phyloP scores from a whole-genome alignment of 1,140 invertebrate species.

The Platyscapa corneri region DNA sequence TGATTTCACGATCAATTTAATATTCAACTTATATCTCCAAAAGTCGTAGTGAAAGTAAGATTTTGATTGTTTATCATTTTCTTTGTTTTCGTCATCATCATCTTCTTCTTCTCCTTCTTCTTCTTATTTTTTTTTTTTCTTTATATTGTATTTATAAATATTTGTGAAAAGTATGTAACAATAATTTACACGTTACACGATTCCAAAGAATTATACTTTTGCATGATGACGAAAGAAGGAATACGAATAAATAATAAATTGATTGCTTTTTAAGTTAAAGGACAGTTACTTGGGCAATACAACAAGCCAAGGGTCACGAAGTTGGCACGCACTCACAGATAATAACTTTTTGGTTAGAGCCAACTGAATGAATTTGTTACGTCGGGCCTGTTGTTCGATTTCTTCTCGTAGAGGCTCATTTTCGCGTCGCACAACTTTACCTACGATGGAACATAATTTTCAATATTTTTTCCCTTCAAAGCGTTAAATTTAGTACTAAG shows the following conservation, averaged over 20 bases:
- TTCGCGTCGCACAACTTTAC: conserved; percentile 44
- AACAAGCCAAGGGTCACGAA: conserved; percentile 47
- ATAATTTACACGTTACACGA: not conserved
- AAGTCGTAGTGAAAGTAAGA: not conserved
- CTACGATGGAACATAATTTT: conserved; percentile 5
- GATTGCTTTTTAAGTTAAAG: conserved; percentile 31
- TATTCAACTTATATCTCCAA: not conserved
- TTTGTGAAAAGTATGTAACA: not conserved
- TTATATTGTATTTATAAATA: conserved; percentile 37
- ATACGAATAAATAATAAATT: conserved; percentile 32
- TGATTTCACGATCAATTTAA: not conserved
- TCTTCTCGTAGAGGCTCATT: conserved; percentile 54
- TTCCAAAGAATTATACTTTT: not conserved
- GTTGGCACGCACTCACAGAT: conserved; percentile 44
- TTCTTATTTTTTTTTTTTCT: not conserved
- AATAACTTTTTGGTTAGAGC: conserved; percentile 46
- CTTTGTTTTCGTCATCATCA: too few species aligned
- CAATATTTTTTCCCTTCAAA: not conserved
- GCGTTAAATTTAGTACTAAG: too few species aligned
- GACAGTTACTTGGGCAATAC: conserved; percentile 45
- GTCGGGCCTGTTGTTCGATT: conserved; percentile 51
- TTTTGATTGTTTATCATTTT: too few species aligned
- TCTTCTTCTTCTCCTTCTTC: not conserved
- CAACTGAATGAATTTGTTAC: conserved; percentile 46
- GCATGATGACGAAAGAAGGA: not conserved